Conservation (phyloP, 2,888 invertebrate species). For the Lamellibrachia satsuma region DNA sequence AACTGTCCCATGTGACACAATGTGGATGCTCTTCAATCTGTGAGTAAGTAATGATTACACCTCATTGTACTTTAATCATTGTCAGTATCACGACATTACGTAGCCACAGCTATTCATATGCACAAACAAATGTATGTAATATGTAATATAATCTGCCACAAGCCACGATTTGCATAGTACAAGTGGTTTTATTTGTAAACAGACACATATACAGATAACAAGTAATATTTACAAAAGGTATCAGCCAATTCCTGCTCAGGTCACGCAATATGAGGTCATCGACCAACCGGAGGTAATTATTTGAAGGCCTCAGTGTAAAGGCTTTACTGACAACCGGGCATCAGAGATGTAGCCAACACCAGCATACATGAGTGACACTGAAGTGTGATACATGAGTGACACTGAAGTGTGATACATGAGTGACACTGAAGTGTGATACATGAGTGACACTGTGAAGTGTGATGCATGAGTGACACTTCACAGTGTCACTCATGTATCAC, state of each 20-base stretch:
- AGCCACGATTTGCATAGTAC: background rate
- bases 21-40: too few relatives aligned
- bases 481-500: too few relatives aligned
- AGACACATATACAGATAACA: background rate
- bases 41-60: too few relatives aligned
- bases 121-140: too few relatives aligned
- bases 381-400: too few relatives aligned
- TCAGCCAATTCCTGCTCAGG: background rate
- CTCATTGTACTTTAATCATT: too few relatives aligned
- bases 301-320: background rate
- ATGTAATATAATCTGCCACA: background rate
- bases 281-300: background rate
- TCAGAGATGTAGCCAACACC: background rate
- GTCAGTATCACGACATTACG: too few relatives aligned
- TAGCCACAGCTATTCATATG: too few relatives aligned
- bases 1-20: too few relatives aligned
- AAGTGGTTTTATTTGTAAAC: background rate
- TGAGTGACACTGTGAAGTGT: too few relatives aligned
- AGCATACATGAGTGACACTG: background rate
- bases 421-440: background rate
- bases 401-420: background rate
- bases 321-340: background rate
- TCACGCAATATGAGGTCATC: background rate
- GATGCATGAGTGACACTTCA: too few relatives aligned
- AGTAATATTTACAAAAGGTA: background rate